A percentile compares a stretch with the other conserved stretches of the same genome.
Conservation (phyloP, 2,888 invertebrate species). For the Callosobruchus maculatus region DNA sequence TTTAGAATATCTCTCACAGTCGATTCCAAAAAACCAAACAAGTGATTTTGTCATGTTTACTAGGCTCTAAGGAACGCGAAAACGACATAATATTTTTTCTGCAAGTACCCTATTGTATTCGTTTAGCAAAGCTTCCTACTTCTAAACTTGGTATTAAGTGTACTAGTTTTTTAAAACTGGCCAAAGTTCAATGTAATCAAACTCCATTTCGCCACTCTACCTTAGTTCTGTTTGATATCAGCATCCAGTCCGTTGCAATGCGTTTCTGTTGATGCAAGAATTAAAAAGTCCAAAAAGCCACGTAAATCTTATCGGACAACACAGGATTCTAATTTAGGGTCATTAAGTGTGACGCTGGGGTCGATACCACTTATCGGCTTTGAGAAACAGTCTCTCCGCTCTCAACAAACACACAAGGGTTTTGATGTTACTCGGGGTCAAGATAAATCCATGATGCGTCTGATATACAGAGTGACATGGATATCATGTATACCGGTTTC, state of each 20-base stretch:
- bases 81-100: too few relatives aligned
- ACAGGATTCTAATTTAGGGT: slow-evolving; percentile 15
- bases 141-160: too few relatives aligned
- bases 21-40: too few relatives aligned
- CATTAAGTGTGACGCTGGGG: slow-evolving; percentile 10
- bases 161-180: too few relatives aligned
- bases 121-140: too few relatives aligned
- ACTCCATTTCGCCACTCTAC: neutral
- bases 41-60: too few relatives aligned
- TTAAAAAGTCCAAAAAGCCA: neutral
- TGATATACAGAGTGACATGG: neutral
- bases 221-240: neutral
- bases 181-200: too few relatives aligned
- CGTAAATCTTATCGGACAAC: slow-evolving; percentile 10
- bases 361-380: neutral
- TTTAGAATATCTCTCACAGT: too few relatives aligned
- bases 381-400: neutral
- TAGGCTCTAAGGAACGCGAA: too few relatives aligned
- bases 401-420: neutral
- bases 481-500: neutral
- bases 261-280: neutral
- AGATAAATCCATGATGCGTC: neutral
- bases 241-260: neutral
- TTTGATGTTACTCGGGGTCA: neutral
- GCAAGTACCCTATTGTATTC: too few relatives aligned